phyloP scores from a whole-genome alignment of 2,888 invertebrate genomes.

The Tachina grossa region DNA sequence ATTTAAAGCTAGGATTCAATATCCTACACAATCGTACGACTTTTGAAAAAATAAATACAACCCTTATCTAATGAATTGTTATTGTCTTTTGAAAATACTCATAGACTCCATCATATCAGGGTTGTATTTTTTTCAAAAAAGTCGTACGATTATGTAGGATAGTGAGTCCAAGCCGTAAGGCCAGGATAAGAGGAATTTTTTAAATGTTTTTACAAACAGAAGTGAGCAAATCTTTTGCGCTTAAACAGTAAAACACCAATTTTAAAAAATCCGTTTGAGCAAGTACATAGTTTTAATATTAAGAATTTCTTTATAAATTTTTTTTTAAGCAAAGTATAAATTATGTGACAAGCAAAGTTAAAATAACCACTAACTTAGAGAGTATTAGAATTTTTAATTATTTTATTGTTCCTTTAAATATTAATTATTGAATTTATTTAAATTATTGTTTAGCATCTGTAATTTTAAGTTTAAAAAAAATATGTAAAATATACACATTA shows the following conservation, averaged over 20 bases:
- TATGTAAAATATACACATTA: constrained; percentile 59
- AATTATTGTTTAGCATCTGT: background rate
- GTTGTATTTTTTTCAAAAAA: too few relatives aligned
- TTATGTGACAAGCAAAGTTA: constrained; percentile 6
- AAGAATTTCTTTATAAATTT: constrained; percentile 45
- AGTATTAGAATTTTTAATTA: constrained; percentile 58
- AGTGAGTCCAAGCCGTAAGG: too few relatives aligned
- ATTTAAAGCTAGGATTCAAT: too few relatives aligned
- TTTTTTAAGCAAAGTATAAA: constrained; percentile 25
- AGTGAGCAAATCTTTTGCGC: constrained; percentile 5
- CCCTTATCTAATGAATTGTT: too few relatives aligned
- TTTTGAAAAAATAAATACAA: too few relatives aligned
- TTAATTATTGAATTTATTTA: constrained; percentile 36
- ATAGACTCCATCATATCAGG: too few relatives aligned
- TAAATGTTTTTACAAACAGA: background rate
- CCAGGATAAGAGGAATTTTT: too few relatives aligned
- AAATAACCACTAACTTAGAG: constrained; percentile 58
- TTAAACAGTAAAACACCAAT: constrained; percentile 17
- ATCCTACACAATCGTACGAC: too few relatives aligned
- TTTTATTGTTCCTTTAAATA: constrained; percentile 51
- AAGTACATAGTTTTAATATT: constrained; percentile 34
- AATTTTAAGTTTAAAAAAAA: constrained; percentile 24
- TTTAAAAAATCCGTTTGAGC: constrained; percentile 4
- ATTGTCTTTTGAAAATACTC: too few relatives aligned
- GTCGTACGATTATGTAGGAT: too few relatives aligned